Conservation (phyloP, 2,113 vertebrate species). For the Chiloscyllium plagiosum region DNA sequence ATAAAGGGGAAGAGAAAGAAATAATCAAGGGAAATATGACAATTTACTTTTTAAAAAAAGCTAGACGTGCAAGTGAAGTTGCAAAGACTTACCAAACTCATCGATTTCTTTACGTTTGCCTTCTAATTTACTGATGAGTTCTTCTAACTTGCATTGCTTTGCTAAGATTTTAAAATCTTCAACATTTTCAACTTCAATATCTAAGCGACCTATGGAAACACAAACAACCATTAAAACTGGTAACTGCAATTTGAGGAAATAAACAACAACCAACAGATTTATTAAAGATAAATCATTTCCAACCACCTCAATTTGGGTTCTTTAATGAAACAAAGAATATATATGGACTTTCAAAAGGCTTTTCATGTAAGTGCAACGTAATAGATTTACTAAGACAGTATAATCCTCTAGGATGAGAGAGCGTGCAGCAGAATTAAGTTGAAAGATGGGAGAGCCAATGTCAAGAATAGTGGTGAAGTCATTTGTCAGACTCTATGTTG, state of each 20-base stretch:
- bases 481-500: background rate
- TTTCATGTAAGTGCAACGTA: background rate
- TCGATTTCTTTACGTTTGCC: slow-evolving; percentile 86
- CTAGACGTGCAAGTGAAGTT: too few relatives aligned
- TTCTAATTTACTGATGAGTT: slow-evolving; percentile 82
- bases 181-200: slow-evolving; percentile 80
- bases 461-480: background rate
- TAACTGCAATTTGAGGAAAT: background rate
- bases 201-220: slow-evolving; percentile 67
- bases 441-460: background rate
- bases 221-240: background rate
- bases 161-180: slow-evolving; percentile 82
- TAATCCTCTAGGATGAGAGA: background rate
- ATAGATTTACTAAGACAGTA: background rate
- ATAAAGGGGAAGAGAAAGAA: background rate
- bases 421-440: background rate
- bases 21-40: background rate
- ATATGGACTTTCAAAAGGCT: background rate
- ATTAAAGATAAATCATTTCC: background rate
- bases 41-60: background rate
- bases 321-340: background rate
- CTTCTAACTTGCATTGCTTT: slow-evolving; percentile 85
- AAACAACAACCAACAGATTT: background rate
- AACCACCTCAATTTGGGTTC: background rate
- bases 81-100: slow-evolving; percentile 73